phyloP scores from a whole-genome alignment of 2,113 vertebrate genomes.

The Synchiropus splendidus region DNA sequence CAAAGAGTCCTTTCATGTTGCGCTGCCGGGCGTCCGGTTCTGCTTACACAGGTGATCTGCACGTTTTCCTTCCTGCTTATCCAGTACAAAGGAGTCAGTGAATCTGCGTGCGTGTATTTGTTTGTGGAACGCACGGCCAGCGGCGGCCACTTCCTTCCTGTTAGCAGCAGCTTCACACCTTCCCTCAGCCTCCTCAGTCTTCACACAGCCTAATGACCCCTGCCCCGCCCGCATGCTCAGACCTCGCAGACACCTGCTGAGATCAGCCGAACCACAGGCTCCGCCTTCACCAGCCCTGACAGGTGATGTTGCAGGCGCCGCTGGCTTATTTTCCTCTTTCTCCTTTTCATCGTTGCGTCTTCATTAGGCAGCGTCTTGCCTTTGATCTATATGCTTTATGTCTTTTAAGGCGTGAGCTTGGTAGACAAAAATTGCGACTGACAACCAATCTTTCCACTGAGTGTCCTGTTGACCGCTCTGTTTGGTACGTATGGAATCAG shows the following conservation, averaged over 20 bases:
- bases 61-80: constrained; percentile 20
- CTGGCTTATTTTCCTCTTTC: constrained; percentile 17
- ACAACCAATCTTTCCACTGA: too few species aligned
- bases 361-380: too few species aligned
- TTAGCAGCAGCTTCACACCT: constrained; percentile 21
- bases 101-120: too few species aligned
- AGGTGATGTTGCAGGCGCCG: constrained; percentile 33
- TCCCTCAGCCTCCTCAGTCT: constrained; percentile 15
- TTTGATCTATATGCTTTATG: too few species aligned
- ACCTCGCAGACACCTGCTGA: constrained; percentile 33
- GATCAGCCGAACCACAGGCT: constrained; percentile 17
- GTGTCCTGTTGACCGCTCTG: too few species aligned
- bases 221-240: constrained; percentile 23
- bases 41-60: constrained; percentile 14
- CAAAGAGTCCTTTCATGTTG: too few species aligned
- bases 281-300: constrained; percentile 19
- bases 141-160: constrained; percentile 37
- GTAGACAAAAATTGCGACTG: too few species aligned
- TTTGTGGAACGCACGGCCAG: constrained; percentile 30
- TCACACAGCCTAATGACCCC: constrained; percentile 26
- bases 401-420: too few species aligned
- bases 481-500: too few species aligned
- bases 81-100: too few species aligned
- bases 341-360: constrained; percentile 27
- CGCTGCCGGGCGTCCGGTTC: background rate